Percentiles rank a stretch among this genome's conserved stretches.
Conservation (phyloP, 2,113 vertebrate species). For the Myocastor coypus region DNA sequence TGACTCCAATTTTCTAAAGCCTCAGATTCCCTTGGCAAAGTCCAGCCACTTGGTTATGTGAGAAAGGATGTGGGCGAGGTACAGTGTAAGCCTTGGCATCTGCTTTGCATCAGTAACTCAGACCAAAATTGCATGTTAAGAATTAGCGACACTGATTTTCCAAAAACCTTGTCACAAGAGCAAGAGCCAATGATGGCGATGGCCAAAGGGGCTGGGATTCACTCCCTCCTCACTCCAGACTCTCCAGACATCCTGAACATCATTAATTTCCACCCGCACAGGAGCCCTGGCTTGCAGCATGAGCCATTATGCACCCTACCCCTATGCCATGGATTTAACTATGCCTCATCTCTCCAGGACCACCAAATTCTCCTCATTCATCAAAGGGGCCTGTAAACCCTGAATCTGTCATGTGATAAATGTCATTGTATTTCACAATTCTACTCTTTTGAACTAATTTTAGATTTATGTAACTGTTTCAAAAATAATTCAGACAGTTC, state of each 20-base stretch:
- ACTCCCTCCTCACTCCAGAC: neutral
- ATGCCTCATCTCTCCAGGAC: neutral
- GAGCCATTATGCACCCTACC: neutral
- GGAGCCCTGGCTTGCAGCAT: neutral
- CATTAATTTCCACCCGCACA: neutral
- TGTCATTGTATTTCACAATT: neutral
- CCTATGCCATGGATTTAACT: neutral
- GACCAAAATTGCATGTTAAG: conserved; percentile 54
- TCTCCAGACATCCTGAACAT: neutral
- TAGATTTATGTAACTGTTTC: neutral
- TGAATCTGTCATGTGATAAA: neutral
- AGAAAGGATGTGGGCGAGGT: neutral
- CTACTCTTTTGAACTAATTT: conserved; percentile 43
- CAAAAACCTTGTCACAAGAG: conserved; percentile 11
- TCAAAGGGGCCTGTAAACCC: neutral
- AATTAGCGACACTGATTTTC: conserved; percentile 51
- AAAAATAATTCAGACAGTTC: conserved; percentile 37
- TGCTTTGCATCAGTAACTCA: conserved; percentile 50
- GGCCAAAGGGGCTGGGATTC: neutral
- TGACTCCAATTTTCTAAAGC: conserved; percentile 15
- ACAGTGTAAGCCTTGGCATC: conserved; percentile 22
- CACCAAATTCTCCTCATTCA: conserved; percentile 1
- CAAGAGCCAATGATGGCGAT: neutral
- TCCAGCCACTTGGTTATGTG: neutral
- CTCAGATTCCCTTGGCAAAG: conserved; percentile 34